These are phyloP conservation scores for Fabriciana adippe DNA, from an alignment of 2,888 invertebrate genomes.

Conservation along the genomic window DNA sequence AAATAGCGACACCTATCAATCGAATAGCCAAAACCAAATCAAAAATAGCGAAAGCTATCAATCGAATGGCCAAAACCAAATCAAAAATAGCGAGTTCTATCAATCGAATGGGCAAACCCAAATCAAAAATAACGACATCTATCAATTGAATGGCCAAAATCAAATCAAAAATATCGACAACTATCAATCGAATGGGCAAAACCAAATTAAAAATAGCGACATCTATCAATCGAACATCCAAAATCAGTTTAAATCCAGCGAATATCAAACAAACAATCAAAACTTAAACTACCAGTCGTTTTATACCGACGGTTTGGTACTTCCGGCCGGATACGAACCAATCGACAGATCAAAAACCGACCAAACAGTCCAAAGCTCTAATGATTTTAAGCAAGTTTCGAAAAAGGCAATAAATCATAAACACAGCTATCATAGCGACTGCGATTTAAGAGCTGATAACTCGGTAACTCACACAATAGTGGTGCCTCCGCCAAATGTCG, in stretches of 20 bases:
- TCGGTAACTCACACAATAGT: conserved; percentile 71
- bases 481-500: conserved; percentile 61
- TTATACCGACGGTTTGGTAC: conserved; percentile 57
- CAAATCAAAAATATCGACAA: conserved; percentile 23
- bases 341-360: conserved; percentile 60
- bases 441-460: conserved; percentile 69
- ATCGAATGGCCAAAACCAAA: conserved; percentile 85
- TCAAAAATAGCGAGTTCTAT: conserved; percentile 22
- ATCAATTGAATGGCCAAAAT: conserved; percentile 87
- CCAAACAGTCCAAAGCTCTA: conserved; percentile 57
- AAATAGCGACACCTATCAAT: conserved; percentile 70
- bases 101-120: conserved; percentile 87
- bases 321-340: conserved; percentile 74
- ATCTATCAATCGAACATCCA: neutral
- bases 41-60: conserved; percentile 50
- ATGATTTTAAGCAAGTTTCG: conserved; percentile 49
- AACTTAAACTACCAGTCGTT: conserved; percentile 34
- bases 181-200: conserved; percentile 87
- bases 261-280: conserved; percentile 25
- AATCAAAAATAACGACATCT: conserved; percentile 18
- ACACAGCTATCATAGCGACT: conserved; percentile 51
- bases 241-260: conserved; percentile 12
- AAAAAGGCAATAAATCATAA: conserved; percentile 49
- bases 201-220: conserved; percentile 20
- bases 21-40: conserved; percentile 83